Conservation (phyloP, 2,888 invertebrate genomes). For the Eupithecia exiguata region DNA sequence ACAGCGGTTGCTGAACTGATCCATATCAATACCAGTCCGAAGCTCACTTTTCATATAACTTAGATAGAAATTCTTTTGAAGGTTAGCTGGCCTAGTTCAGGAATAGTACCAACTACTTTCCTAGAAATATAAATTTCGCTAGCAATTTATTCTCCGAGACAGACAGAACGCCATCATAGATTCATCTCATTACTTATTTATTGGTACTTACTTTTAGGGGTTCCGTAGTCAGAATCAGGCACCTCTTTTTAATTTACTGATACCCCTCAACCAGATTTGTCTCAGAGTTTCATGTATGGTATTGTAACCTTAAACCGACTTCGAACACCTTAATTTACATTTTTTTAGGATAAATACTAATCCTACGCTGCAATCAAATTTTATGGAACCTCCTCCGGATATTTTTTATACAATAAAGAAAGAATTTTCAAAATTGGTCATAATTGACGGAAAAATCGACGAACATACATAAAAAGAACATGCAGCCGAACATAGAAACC, state of each 20-base stretch:
- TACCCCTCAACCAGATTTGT: neutral
- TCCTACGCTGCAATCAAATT: too few relatives aligned
- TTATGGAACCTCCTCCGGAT: too few relatives aligned
- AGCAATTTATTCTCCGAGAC: conserved; percentile 7
- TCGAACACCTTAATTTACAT: too few relatives aligned
- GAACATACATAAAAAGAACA: too few relatives aligned
- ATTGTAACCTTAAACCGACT: too few relatives aligned
- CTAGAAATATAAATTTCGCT: neutral
- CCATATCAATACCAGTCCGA: neutral
- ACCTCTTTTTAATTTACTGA: neutral
- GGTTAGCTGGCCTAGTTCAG: neutral
- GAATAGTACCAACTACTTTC: neutral
- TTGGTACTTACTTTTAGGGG: conserved; percentile 28
- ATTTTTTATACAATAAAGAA: too few relatives aligned
- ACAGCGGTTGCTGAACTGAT: neutral
- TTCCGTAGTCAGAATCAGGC: neutral
- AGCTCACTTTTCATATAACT: neutral
- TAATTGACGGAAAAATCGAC: too few relatives aligned
- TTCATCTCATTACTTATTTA: conserved; percentile 38
- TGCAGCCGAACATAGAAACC: too few relatives aligned
- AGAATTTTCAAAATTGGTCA: too few relatives aligned
- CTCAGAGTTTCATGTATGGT: too few relatives aligned
- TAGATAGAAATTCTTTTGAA: neutral
- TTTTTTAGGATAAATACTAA: too few relatives aligned
- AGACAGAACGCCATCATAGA: conserved; percentile 28